A percentile compares a stretch with the other conserved stretches of the same genome.
Evolutionary conservation across 2,888 invertebrate genomes (phyloP).

Genomic region (Patella caerulea): DNA sequence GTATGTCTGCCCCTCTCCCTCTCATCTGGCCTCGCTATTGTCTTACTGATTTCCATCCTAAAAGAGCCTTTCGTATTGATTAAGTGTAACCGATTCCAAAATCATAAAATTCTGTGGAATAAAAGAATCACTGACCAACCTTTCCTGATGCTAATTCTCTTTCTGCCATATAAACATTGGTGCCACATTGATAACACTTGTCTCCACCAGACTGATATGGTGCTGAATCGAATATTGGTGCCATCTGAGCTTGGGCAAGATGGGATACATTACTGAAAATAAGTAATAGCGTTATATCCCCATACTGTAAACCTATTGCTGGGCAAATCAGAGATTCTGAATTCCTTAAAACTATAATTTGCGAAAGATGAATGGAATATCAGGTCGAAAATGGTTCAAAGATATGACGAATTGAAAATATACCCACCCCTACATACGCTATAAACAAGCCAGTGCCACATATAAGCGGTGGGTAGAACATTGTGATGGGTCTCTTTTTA

Average conservation of each 20-base stretch:
- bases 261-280: constrained; percentile 53
- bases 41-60: too few species aligned
- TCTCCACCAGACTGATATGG: constrained; percentile 11
- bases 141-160: constrained; percentile 93
- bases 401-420: too few species aligned
- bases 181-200: constrained; percentile 76
- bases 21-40: too few species aligned
- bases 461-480: background rate
- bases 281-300: background rate
- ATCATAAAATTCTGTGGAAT: too few species aligned
- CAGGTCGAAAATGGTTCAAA: too few species aligned
- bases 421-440: too few species aligned
- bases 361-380: background rate
- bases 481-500: background rate
- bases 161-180: constrained; percentile 96
- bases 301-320: too few species aligned
- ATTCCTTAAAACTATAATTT: background rate
- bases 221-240: constrained; percentile 37
- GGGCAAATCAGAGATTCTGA: too few species aligned
- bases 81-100: too few species aligned
- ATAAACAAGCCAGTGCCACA: background rate
- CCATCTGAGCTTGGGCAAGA: constrained; percentile 54
- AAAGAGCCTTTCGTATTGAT: too few species aligned
- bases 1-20: too few species aligned
- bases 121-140: constrained; percentile 45